These are phyloP conservation scores for Calliopsis andreniformis DNA, from an alignment of 1,140 invertebrate species.

Conservation along the genomic window DNA sequence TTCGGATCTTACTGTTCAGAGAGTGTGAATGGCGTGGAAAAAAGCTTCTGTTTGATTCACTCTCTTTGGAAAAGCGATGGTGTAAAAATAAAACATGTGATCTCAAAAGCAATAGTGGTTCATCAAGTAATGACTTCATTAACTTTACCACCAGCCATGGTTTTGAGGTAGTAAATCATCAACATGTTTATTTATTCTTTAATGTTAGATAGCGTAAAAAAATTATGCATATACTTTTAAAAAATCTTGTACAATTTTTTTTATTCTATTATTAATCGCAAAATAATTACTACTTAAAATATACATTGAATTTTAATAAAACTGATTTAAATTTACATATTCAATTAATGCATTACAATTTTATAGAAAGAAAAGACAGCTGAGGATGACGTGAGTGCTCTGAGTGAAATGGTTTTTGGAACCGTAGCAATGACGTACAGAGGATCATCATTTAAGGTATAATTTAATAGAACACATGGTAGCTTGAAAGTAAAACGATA, in stretches of 20 bases:
- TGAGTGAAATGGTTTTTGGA: conserved; percentile 95
- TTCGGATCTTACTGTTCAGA: conserved; percentile 90
- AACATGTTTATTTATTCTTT: neutral
- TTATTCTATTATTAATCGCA: no score
- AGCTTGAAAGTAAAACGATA: neutral
- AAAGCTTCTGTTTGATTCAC: conserved; percentile 92
- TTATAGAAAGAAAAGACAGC: conserved; percentile 70
- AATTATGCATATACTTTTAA: no score
- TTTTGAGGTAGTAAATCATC: conserved; percentile 38
- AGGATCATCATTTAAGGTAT: conserved; percentile 90
- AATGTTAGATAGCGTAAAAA: no score
- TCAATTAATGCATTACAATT: conserved; percentile 10
- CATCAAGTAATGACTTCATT: conserved; percentile 4
- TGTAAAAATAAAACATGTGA: conserved; percentile 45
- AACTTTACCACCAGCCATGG: conserved; percentile 2
- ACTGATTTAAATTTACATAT: neutral
- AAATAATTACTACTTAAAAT: no score
- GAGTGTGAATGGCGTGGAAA: conserved; percentile 92
- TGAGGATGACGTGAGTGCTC: conserved; percentile 86
- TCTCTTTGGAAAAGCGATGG: conserved; percentile 78
- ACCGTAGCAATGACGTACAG: conserved; percentile 92
- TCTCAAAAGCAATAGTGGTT: conserved; percentile 39
- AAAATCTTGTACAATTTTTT: no score
- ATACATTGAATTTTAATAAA: no score
- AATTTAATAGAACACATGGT: conserved; percentile 48